phyloP scores from a whole-genome alignment of 2,113 vertebrate species.

The Oenanthe melanoleuca region DNA sequence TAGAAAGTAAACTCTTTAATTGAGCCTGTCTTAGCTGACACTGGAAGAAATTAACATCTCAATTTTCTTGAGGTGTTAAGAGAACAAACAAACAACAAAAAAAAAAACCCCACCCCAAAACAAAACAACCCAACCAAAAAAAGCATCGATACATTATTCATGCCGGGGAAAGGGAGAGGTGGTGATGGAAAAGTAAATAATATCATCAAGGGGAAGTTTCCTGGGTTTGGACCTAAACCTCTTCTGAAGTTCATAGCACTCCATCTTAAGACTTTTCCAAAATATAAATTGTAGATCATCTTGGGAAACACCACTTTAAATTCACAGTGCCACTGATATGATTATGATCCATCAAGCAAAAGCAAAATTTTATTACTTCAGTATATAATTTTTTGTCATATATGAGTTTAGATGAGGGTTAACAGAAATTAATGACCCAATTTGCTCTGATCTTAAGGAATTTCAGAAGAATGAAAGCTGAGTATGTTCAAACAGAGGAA shows the following conservation, averaged over 20 bases:
- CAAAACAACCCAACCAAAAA: not conserved
- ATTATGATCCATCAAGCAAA: not conserved
- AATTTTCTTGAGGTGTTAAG: not conserved
- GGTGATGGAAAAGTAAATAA: not conserved
- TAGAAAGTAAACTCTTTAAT: slow-evolving; percentile 41
- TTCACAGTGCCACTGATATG: not conserved
- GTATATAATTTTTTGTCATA: not conserved
- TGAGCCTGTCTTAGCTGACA: slow-evolving; percentile 34
- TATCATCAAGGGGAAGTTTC: not conserved
- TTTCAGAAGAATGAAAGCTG: not conserved
- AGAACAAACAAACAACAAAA: not conserved
- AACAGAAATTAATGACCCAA: not conserved
- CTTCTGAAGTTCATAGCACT: not conserved
- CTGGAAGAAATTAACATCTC: slow-evolving; percentile 21
- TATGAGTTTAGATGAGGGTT: not conserved
- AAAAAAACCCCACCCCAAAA: not conserved
- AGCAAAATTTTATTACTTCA: not conserved
- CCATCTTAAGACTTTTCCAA: not conserved
- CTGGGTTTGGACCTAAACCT: not conserved
- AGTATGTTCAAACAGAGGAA: not conserved
- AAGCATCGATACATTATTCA: not conserved
- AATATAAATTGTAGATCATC: not conserved
- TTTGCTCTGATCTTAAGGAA: not conserved
- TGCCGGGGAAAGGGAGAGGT: not conserved
- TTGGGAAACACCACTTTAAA: not conserved